Percentiles rank a stretch among this genome's conserved stretches.
Evolutionary conservation across 1,140 invertebrate genomes (phyloP).

Genomic region (Agraylea sexmaculata): DNA sequence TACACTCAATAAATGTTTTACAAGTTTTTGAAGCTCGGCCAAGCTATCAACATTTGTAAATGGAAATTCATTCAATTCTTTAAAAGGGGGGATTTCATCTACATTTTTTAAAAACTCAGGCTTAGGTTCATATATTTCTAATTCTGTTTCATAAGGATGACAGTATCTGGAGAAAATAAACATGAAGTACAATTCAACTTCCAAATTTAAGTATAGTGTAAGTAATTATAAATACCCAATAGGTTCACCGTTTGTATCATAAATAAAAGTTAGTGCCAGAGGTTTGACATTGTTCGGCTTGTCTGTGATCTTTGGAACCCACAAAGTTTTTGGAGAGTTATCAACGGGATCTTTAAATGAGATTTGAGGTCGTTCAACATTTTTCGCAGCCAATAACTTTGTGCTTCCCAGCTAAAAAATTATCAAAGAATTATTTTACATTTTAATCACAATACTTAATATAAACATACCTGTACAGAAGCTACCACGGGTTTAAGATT

Average conservation of each 20-base stretch:
- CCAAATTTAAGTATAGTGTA: neutral
- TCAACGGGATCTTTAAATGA: slow-evolving; percentile 79
- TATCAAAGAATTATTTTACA: neutral
- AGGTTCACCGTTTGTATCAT: slow-evolving; percentile 47
- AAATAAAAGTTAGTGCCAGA: slow-evolving; percentile 56
- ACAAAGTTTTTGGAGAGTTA: slow-evolving; percentile 56
- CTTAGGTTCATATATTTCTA: slow-evolving; percentile 54
- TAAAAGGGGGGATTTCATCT: slow-evolving; percentile 33
- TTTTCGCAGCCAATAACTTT: slow-evolving; percentile 57
- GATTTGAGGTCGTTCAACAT: slow-evolving; percentile 70
- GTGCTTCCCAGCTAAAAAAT: slow-evolving; percentile 32
- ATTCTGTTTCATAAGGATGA: slow-evolving; percentile 85
- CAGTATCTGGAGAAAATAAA: slow-evolving; percentile 47
- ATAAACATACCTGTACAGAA: neutral
- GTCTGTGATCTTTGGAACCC: slow-evolving; percentile 69
- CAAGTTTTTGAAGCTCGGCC: slow-evolving; percentile 50
- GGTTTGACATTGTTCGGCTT: slow-evolving; percentile 86
- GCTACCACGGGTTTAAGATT: slow-evolving; percentile 8
- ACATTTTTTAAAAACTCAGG: slow-evolving; percentile 37
- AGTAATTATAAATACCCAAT: slow-evolving; percentile 25
- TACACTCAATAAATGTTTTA: slow-evolving; percentile 51
- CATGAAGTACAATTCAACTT: neutral
- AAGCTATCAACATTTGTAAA: slow-evolving; percentile 56
- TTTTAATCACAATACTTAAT: neutral
- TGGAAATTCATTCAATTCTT: slow-evolving; percentile 49